Evolutionary conservation across 2,113 vertebrate species (phyloP), one percentile per base, ranked within the genome.

Genomic region (Opisthocomus hoazin): DNA sequence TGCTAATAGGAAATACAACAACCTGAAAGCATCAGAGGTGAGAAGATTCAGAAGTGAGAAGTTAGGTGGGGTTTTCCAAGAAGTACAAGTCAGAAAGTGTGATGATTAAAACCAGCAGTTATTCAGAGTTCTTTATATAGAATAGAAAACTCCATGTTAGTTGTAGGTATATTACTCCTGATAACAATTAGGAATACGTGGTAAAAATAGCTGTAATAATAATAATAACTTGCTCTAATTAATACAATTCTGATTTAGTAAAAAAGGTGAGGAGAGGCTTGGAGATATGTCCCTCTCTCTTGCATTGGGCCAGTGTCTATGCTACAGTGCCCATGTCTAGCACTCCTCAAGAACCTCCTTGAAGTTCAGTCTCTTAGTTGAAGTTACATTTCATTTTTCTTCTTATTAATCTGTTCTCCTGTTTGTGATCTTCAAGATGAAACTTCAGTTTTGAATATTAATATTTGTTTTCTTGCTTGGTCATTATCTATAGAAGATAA

Each of bases 51-150:
- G 53, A 91, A 88, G 27, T 32, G 39, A 90, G 39, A 94, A 92
- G 70, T 51, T 76, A 92, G 48, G 20, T 50, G 88, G 88, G 94
- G 27, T 54, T 94, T 95, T 95, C 90, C 85, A 88, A 57, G 65
- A 90, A 85, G 57, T 46, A 68, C 34, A 84, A 79, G 39, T 61
- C 87, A 85, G 43, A 77, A 90, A 65, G 24, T 5, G 29, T 77
- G 84, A 68, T 91, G 81, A 90, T 53, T 90, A 81, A 97, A 93
- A 79, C 1, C 54, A 85, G 57, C 32, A 89, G 22, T 43, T 82
- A 57, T 37, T 91, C 77, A 85, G 74, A 75, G 65, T 64, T 64
- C 81, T 91, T 93, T 61, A 73, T 50, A 85, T 16, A 94, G 75
- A 80, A 45, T 39, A 66, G 39, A 84, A 78, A 94, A 15, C 16